Conservation (phyloP, 2,113 vertebrate genomes). For the Chlorodrepanis virens region DNA sequence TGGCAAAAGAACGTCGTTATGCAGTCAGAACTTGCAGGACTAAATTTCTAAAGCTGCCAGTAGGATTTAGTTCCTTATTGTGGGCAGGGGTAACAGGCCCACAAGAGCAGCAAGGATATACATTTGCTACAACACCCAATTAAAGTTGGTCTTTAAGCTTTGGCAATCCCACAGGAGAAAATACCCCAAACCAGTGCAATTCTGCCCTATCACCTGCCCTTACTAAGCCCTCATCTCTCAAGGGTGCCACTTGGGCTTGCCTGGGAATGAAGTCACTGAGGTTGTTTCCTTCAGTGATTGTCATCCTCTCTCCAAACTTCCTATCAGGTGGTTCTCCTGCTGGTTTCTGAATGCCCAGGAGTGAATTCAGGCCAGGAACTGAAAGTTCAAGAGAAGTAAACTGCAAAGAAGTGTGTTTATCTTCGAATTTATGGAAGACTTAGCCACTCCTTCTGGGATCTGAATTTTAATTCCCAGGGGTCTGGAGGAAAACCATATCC, state of each 20-base stretch:
- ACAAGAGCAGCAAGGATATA: not conserved
- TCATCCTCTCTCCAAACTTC: not conserved
- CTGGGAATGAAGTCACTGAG: not conserved
- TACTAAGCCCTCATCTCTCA: not conserved
- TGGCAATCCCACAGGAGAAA: not conserved
- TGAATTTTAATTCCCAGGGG: not conserved
- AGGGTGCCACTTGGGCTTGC: accelerated
- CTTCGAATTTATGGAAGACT: not conserved
- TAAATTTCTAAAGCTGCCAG: not conserved
- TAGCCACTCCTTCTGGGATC: not conserved
- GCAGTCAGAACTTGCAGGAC: not conserved
- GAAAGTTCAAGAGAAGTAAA: not conserved
- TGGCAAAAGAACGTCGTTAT: accelerated
- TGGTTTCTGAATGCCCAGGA: not conserved
- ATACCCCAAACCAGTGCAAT: accelerated
- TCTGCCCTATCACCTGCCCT: not conserved
- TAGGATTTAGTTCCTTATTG: not conserved
- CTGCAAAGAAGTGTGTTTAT: not conserved
- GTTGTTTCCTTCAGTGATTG: not conserved
- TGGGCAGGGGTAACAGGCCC: accelerated
- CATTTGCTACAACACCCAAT: not conserved
- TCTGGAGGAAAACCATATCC: not conserved
- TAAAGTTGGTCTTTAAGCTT: not conserved
- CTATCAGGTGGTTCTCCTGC: not conserved
- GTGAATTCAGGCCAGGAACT: not conserved